A percentile compares a stretch with the other conserved stretches of the same genome.
These are phyloP conservation scores for Sparidentex hasta DNA, from an alignment of 2,797 vertebrate genomes.

Conservation along the genomic window DNA sequence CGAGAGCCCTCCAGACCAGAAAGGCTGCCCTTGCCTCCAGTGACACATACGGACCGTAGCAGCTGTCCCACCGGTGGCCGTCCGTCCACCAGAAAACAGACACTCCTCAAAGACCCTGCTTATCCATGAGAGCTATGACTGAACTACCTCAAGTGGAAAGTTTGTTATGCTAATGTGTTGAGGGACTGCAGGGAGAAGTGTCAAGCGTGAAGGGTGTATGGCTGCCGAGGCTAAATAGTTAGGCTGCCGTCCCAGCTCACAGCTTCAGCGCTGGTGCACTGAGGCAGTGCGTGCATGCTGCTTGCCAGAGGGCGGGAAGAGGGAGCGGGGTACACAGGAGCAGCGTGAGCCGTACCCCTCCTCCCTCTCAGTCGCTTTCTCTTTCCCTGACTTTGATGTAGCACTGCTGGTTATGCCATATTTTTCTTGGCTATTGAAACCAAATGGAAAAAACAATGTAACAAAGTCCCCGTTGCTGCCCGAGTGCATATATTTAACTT, in stretches of 20 bases:
- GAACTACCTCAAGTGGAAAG: constrained; percentile 82
- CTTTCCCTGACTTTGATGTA: constrained; percentile 88
- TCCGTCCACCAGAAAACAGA: constrained; percentile 47
- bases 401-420: constrained; percentile 85
- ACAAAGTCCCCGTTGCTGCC: constrained; percentile 81
- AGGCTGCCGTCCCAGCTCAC: constrained; percentile 60
- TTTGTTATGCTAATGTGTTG: constrained; percentile 83
- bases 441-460: constrained; percentile 89
- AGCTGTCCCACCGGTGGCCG: constrained; percentile 42
- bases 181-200: constrained; percentile 75
- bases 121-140: constrained; percentile 64
- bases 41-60: constrained; percentile 45
- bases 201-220: constrained; percentile 63
- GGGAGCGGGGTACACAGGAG: constrained; percentile 83
- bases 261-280: constrained; percentile 52
- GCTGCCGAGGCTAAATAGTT: constrained; percentile 62
- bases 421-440: constrained; percentile 89
- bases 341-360: constrained; percentile 56
- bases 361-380: constrained; percentile 55
- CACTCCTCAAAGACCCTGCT: constrained; percentile 68
- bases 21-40: constrained; percentile 36
- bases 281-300: constrained; percentile 68
- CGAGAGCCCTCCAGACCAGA: constrained; percentile 42
- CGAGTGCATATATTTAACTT: constrained; percentile 77
- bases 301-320: constrained; percentile 84